Evolutionary conservation across 2,888 invertebrate species (phyloP).

Genomic region (Noctua janthe): DNA sequence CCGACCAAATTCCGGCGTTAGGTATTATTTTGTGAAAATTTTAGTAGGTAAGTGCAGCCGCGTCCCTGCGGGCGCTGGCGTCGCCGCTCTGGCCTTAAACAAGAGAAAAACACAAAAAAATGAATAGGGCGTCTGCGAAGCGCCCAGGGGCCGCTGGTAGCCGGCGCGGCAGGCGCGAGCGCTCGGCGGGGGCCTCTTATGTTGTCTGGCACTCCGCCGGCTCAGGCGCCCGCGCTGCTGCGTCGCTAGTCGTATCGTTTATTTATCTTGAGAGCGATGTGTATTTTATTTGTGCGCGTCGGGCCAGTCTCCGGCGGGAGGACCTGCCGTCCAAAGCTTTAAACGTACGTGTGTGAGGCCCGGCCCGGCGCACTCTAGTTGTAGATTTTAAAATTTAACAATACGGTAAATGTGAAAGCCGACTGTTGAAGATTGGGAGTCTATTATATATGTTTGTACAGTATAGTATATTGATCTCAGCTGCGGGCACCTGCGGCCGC

Average conservation of each 20-base stretch:
- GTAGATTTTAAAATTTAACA: slow-evolving; percentile 86
- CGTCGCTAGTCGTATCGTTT: slow-evolving; percentile 77
- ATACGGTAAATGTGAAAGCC: slow-evolving; percentile 81
- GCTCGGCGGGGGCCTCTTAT: slow-evolving; percentile 66
- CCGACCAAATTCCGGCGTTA: slow-evolving; percentile 88
- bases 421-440: slow-evolving; percentile 86
- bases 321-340: slow-evolving; percentile 69
- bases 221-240: slow-evolving; percentile 70
- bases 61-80: slow-evolving; percentile 69
- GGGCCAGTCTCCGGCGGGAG: slow-evolving; percentile 65
- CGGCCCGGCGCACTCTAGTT: slow-evolving; percentile 75
- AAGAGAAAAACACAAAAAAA: slow-evolving; percentile 86
- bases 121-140: slow-evolving; percentile 70
- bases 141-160: slow-evolving; percentile 71
- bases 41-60: slow-evolving; percentile 87
- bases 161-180: slow-evolving; percentile 62
- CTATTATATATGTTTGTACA: slow-evolving; percentile 88
- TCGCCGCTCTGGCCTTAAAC: slow-evolving; percentile 75
- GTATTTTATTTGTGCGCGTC: slow-evolving; percentile 79
- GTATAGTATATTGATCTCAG: slow-evolving; percentile 88
- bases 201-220: slow-evolving; percentile 64
- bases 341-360: slow-evolving; percentile 63
- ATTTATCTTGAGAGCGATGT: slow-evolving; percentile 89
- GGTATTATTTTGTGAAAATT: slow-evolving; percentile 90
- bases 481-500: slow-evolving; percentile 82